Evolutionary conservation across 2,113 vertebrate genomes (phyloP).

Genomic region (Penelope pileata): DNA sequence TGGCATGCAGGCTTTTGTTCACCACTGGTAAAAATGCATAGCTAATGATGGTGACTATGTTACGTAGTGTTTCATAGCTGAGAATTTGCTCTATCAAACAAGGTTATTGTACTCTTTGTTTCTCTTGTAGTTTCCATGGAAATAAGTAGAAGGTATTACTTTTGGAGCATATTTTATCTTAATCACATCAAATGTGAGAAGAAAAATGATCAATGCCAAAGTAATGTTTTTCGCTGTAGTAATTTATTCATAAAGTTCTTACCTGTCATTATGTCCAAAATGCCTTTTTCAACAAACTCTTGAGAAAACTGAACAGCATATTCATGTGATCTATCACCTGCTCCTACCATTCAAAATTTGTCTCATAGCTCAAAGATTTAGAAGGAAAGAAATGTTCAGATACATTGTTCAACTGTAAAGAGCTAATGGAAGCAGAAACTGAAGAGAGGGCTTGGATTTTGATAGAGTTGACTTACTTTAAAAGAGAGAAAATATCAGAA

Average conservation of each 20-base stretch:
- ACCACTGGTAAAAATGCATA: no score
- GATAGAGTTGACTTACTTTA: constrained; percentile 15
- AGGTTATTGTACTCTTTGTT: no score
- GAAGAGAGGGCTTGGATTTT: background rate
- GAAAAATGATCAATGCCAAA: background rate
- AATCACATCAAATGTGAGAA: background rate
- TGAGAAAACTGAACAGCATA: background rate
- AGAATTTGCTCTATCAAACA: no score
- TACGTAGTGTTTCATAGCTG: no score
- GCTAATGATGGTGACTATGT: no score
- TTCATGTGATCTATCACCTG: background rate
- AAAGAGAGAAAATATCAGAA: constrained; percentile 16
- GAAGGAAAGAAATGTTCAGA: constrained; percentile 23
- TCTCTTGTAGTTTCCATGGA: no score
- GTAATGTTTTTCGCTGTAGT: background rate
- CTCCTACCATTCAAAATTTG: background rate
- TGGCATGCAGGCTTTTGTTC: no score
- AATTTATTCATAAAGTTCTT: background rate
- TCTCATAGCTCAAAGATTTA: background rate
- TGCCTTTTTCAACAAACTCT: background rate
- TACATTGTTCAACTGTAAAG: constrained; percentile 7
- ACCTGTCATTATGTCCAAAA: background rate
- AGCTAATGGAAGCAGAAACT: constrained; percentile 15
- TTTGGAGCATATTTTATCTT: no score
- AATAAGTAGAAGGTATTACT: no score